phyloP scores from a whole-genome alignment of 2,113 vertebrate genomes.

The Rhinichthys klamathensis region DNA sequence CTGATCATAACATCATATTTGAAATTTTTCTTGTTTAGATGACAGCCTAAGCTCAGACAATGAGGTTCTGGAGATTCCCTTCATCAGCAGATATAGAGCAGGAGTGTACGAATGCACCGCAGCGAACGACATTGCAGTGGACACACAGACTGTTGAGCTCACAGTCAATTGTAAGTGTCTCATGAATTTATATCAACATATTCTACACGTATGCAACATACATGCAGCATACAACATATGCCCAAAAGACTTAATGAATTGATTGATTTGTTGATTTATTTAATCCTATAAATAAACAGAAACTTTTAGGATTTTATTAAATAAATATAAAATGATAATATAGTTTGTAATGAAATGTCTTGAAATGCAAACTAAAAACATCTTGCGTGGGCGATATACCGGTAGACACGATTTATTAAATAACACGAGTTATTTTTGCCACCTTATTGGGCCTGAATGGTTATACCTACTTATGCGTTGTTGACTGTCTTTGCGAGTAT shows the following conservation, averaged over 20 bases:
- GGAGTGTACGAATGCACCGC: slow-evolving; percentile 95
- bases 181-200: neutral
- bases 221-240: neutral
- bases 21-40: slow-evolving; percentile 69
- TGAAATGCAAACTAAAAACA: neutral
- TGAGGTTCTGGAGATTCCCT: slow-evolving; percentile 91
- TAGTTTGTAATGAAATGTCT: neutral
- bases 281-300: neutral
- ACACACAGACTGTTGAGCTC: slow-evolving; percentile 88
- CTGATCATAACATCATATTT: neutral
- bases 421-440: too few species aligned
- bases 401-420: too few species aligned
- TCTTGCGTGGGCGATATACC: too few species aligned
- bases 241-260: neutral
- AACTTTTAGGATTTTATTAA: neutral
- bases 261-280: neutral
- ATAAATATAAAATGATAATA: neutral
- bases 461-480: too few species aligned
- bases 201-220: neutral
- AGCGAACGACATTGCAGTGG: slow-evolving; percentile 88
- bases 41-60: slow-evolving; percentile 88
- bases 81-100: slow-evolving; percentile 87
- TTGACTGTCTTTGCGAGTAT: too few species aligned
- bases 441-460: too few species aligned
- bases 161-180: slow-evolving; percentile 93